These are phyloP conservation scores for Leptoclinus maculatus DNA, from an alignment of 2,797 vertebrate genomes.

Conservation along the genomic window DNA sequence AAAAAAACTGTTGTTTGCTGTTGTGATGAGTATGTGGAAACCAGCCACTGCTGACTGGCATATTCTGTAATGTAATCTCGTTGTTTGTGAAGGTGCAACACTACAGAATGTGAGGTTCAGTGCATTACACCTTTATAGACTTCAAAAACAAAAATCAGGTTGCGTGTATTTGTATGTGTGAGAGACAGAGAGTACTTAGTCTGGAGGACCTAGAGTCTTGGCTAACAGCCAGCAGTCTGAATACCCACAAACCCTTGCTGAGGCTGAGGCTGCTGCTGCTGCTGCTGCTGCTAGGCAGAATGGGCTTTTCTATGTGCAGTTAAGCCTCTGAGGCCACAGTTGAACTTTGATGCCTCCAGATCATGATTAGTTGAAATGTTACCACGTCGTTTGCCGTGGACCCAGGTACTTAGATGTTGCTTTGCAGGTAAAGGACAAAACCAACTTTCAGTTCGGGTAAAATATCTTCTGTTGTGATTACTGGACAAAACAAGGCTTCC, in stretches of 20 bases:
- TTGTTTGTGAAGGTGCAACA: slow-evolving; percentile 15
- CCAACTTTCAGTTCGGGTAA: not conserved
- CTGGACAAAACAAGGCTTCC: not conserved
- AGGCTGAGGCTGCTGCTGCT: slow-evolving; percentile 39
- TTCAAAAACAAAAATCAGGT: slow-evolving; percentile 26
- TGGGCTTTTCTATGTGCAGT: slow-evolving; percentile 25
- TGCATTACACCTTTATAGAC: slow-evolving; percentile 15
- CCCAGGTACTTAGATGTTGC: not conserved
- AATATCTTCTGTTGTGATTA: not conserved
- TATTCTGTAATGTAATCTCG: slow-evolving; percentile 14
- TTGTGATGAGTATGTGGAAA: not conserved
- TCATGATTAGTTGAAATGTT: slow-evolving; percentile 15
- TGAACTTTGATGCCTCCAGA: slow-evolving; percentile 16
- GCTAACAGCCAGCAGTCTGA: slow-evolving; percentile 47
- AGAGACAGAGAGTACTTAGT: slow-evolving; percentile 44
- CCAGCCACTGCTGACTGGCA: slow-evolving; percentile 11
- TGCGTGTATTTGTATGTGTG: slow-evolving; percentile 24
- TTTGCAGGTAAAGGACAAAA: not conserved
- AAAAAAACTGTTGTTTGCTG: not conserved
- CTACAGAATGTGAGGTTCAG: slow-evolving; percentile 21
- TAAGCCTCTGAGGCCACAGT: slow-evolving; percentile 30
- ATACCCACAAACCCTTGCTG: slow-evolving; percentile 55
- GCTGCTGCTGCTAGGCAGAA: slow-evolving; percentile 53
- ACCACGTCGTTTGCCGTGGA: not conserved
- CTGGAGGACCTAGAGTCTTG: slow-evolving; percentile 50